Evolutionary conservation across 2,888 invertebrate species (phyloP).

Genomic region (Amiota mariae): DNA sequence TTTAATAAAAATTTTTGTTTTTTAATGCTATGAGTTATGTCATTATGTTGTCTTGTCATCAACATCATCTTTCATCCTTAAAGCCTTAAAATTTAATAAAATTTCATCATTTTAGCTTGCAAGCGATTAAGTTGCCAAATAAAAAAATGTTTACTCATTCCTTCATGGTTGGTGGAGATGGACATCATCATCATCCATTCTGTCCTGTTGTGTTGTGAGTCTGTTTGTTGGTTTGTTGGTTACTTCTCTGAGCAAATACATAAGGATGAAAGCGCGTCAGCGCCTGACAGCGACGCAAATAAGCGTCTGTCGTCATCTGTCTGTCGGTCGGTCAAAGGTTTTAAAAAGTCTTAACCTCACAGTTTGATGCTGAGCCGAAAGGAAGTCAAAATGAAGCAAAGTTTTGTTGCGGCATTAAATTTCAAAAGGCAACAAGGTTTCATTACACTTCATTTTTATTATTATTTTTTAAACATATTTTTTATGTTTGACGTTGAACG

Average conservation of each 20-base stretch:
- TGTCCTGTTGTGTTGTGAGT: background rate
- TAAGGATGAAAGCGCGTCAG: background rate
- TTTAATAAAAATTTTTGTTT: background rate
- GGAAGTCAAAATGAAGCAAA: background rate
- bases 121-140: conserved; percentile 65
- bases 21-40: background rate
- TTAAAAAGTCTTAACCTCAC: conserved; percentile 31
- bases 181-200: background rate
- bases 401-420: conserved; percentile 54
- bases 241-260: background rate
- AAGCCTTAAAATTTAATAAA: conserved; percentile 61
- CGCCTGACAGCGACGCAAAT: conserved; percentile 22
- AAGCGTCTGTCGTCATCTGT: background rate
- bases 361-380: background rate
- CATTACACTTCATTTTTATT: conserved; percentile 35
- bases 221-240: background rate
- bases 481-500: conserved; percentile 56
- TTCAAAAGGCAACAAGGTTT: conserved; percentile 54
- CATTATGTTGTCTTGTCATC: background rate
- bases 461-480: conserved; percentile 8
- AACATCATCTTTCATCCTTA: background rate
- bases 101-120: conserved; percentile 39
- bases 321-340: conserved; percentile 46
- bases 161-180: background rate
- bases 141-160: conserved; percentile 47